Evolutionary conservation across 2,888 invertebrate species (phyloP), one percentile per base, ranked within the genome.

Genomic region (Nomada lathburiana): DNA sequence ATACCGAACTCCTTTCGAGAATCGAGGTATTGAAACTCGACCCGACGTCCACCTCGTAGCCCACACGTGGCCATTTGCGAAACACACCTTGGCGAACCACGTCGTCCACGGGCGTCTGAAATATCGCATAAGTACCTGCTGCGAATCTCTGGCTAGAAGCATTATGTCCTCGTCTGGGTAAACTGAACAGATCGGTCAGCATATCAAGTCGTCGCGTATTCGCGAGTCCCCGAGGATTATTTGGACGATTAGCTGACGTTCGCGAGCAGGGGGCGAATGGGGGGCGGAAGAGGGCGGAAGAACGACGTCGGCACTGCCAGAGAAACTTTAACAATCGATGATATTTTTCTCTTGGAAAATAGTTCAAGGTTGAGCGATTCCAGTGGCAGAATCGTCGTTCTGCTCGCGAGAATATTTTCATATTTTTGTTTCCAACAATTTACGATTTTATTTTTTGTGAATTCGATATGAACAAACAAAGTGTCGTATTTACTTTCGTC

Each of bases 11-110:
- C 85, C 72, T 57, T 80, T 53, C 67, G 80, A 16, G 86, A 78
- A 64, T 87, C 87, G 65, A 87, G 78, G 60, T 84, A 72, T 67
- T 86, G 81, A 82, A 84, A 82, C 79, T 81, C 88, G 75, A 77
- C 73, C 73, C 84, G 60, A 80, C 76, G 67, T 69, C 53, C 85
- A 86, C 59, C 74, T 68, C 62, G 80, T 88, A 78, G 86, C 64
- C 72, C 76, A 80, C 26, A 83, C 84, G 70, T 82, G 84, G 86
- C 68, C 70, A 72, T 36, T 62, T 18, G 29, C 59, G 59, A 62
- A 57, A 44, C 75, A 74, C 57, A 20, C 5, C 63, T 62, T 64
- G 80, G 70, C 83, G 52, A 70, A 70, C 72, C 47, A n/a, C 53
- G 69, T 67, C 60, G 50, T 50, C 86, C 73, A 76, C 68, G 75